Percentiles rank a stretch among this genome's conserved stretches.
phyloP scores from a whole-genome alignment of 2,797 vertebrate species.

The Eremophila alpestris region DNA sequence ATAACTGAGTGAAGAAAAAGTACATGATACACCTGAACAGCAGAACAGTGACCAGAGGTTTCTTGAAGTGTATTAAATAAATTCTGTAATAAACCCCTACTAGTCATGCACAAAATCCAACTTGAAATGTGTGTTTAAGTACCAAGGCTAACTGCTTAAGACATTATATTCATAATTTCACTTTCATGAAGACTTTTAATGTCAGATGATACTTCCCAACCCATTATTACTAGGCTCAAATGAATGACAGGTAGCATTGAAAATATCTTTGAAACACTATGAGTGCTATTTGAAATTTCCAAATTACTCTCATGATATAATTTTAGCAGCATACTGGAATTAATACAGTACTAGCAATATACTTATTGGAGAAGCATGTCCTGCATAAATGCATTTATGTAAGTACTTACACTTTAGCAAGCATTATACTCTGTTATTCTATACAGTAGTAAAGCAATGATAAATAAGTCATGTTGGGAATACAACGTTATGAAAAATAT shows the following conservation, averaged over 20 bases:
- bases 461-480: slow-evolving; percentile 48
- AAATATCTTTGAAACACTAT: slow-evolving; percentile 37
- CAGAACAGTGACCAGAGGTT: not conserved
- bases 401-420: slow-evolving; percentile 7
- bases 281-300: slow-evolving; percentile 42
- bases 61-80: not conserved
- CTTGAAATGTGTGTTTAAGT: slow-evolving; percentile 40
- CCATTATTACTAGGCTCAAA: slow-evolving; percentile 44
- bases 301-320: slow-evolving; percentile 3
- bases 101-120: slow-evolving; percentile 50
- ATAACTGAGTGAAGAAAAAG: not conserved
- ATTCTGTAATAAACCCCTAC: not conserved
- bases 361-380: not conserved
- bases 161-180: slow-evolving; percentile 59
- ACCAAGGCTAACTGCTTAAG: slow-evolving; percentile 54
- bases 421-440: slow-evolving; percentile 1
- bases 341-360: not conserved
- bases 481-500: slow-evolving; percentile 24
- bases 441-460: slow-evolving; percentile 8
- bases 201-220: slow-evolving; percentile 36
- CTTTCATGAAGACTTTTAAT: slow-evolving; percentile 53
- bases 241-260: slow-evolving; percentile 14
- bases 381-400: not conserved
- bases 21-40: not conserved
- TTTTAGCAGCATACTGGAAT: slow-evolving; percentile 49